phyloP scores from a whole-genome alignment of 2,113 vertebrate genomes.

The Dolichallabes microphthalmus region DNA sequence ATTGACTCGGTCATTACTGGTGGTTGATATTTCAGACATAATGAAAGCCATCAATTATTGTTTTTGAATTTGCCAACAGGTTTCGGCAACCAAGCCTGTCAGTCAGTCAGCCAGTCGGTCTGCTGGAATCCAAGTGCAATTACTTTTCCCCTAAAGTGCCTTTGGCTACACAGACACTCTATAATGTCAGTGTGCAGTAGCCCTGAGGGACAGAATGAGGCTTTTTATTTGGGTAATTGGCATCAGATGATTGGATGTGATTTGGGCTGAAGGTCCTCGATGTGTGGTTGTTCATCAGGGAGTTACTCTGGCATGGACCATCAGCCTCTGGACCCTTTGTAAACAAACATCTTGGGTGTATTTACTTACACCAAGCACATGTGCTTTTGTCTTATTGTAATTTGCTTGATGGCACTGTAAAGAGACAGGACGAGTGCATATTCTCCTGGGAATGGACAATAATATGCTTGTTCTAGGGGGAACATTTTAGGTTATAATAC shows the following conservation, averaged over 20 bases:
- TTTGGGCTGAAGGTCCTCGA: conserved; percentile 22
- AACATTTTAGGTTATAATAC: not conserved
- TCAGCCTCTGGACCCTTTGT: conserved; percentile 7
- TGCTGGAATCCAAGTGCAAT: not conserved
- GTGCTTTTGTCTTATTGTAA: conserved; percentile 8
- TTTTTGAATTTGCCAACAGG: not conserved
- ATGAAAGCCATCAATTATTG: conserved; percentile 43
- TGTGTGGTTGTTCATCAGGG: conserved; percentile 8
- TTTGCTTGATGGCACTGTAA: not conserved
- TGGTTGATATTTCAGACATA: conserved; percentile 38
- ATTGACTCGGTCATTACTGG: conserved; percentile 22
- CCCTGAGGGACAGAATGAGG: conserved; percentile 25
- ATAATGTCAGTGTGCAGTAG: conserved; percentile 16
- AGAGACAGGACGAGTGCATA: not conserved
- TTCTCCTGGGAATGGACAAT: not conserved
- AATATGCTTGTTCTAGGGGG: not conserved
- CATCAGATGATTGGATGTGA: conserved; percentile 36
- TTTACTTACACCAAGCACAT: conserved; percentile 14
- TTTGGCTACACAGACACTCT: conserved; percentile 17
- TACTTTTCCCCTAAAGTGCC: conserved; percentile 7
- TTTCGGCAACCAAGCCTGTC: not conserved
- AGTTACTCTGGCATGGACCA: not conserved
- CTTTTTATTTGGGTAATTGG: conserved; percentile 43
- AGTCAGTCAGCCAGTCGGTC: not conserved
- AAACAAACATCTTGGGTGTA: not conserved